Percentiles rank a stretch among this genome's conserved stretches.
Evolutionary conservation across 2,113 vertebrate species (phyloP).

Genomic region (Osmerus mordax): DNA sequence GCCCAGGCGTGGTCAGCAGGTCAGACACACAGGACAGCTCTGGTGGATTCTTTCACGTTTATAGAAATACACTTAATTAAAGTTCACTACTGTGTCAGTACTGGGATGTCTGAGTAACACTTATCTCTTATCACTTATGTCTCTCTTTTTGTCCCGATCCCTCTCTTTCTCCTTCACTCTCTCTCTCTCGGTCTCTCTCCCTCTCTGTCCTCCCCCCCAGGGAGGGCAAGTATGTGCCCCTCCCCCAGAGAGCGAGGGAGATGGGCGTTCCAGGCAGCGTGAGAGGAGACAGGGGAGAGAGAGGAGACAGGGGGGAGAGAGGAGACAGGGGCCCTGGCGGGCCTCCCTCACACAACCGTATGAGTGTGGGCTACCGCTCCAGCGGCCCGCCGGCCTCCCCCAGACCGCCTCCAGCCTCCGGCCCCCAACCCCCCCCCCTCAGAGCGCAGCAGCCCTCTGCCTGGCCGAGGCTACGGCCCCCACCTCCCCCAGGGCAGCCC

Average conservation of each 20-base stretch:
- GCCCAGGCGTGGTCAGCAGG: conserved; percentile 69
- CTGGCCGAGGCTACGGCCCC: conserved; percentile 65
- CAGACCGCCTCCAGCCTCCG: conserved; percentile 46
- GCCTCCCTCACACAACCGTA: conserved; percentile 63
- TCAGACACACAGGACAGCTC: conserved; percentile 20
- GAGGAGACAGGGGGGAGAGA: conserved; percentile 43
- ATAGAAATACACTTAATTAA: not conserved
- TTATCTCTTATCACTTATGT: not conserved
- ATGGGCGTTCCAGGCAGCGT: conserved; percentile 55
- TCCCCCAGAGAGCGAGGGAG: conserved; percentile 85
- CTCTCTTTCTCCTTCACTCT: not conserved
- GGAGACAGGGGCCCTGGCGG: conserved; percentile 43
- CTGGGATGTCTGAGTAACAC: not conserved
- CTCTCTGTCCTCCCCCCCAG: conserved; percentile 54
- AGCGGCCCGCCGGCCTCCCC: conserved; percentile 57
- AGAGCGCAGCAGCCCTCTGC: conserved; percentile 71
- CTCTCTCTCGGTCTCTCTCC: too few species aligned
- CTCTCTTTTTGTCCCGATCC: not conserved
- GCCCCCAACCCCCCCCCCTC: conserved; percentile 48
- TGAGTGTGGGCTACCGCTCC: conserved; percentile 62
- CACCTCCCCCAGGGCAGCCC: conserved; percentile 72
- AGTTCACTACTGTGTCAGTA: not conserved
- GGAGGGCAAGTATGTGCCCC: conserved; percentile 85
- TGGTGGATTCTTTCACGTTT: too few species aligned
- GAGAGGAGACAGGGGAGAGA: conserved; percentile 45